Evolutionary conservation across 37 sponge, comb jelly and placozoan species (phyloP).

Genomic region (Geodia barretti): DNA sequence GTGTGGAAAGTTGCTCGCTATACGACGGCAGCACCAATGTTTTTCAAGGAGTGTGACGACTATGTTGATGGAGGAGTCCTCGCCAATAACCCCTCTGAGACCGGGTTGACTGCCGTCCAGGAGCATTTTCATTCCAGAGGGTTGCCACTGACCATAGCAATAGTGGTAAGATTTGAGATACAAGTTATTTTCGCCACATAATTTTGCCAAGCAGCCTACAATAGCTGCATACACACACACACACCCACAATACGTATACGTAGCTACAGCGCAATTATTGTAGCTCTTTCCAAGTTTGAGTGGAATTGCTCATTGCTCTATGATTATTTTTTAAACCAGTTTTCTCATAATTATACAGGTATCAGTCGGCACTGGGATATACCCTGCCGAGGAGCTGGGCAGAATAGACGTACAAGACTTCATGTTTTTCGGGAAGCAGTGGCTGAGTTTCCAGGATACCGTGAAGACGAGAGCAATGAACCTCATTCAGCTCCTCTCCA

Average conservation of each 20-base stretch:
- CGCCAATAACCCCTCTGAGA: slow-evolving; percentile 65
- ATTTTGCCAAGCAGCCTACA: no score
- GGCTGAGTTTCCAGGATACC: slow-evolving; percentile 17
- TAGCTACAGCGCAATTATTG: no score
- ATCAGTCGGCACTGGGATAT: slow-evolving; percentile 44
- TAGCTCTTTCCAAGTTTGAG: no score
- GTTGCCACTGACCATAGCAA: not conserved
- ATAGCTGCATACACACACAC: no score
- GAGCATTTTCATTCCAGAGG: not conserved
- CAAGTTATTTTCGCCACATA: no score
- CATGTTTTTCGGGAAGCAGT: slow-evolving; percentile 50
- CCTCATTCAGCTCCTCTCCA: slow-evolving; percentile 37
- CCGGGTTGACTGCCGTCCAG: slow-evolving; percentile 43
- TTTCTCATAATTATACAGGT: slow-evolving; percentile 10
- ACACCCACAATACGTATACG: no score
- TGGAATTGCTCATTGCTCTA: no score
- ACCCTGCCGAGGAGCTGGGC: slow-evolving; percentile 51
- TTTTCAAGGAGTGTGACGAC: slow-evolving; percentile 52
- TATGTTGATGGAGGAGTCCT: slow-evolving; percentile 69
- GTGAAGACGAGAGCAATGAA: slow-evolving; percentile 7
- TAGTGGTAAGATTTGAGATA: not conserved
- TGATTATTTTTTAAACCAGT: no score
- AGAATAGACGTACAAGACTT: slow-evolving; percentile 50
- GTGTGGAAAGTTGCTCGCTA: slow-evolving; percentile 70
- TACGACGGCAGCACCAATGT: slow-evolving; percentile 67